phyloP scores from a whole-genome alignment of 2,888 invertebrate species.

The Reticulitermes lucifugus region DNA sequence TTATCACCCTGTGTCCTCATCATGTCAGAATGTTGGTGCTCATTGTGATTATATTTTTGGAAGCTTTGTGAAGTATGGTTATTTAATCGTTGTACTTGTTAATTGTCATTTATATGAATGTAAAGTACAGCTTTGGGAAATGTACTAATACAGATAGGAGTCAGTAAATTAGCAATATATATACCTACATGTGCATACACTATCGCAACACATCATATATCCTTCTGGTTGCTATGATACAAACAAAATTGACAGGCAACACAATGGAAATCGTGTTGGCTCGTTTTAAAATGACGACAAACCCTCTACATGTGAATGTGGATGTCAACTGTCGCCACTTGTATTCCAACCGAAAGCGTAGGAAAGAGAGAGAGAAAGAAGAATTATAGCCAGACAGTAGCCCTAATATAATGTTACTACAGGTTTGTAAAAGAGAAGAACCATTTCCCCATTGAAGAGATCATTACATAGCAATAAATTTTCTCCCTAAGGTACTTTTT shows the following conservation, averaged over 20 bases:
- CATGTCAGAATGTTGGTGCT: too few species aligned
- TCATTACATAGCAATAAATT: conserved; percentile 51
- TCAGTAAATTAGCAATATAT: not conserved
- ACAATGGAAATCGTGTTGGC: conserved; percentile 13
- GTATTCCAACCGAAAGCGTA: not conserved
- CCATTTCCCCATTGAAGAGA: conserved; percentile 45
- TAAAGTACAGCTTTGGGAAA: not conserved
- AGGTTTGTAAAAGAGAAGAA: conserved; percentile 34
- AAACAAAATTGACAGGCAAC: not conserved
- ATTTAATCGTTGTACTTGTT: not conserved
- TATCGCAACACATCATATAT: conserved; percentile 16
- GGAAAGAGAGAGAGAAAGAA: conserved; percentile 32
- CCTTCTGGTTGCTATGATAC: not conserved
- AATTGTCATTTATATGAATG: not conserved
- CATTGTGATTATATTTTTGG: not conserved
- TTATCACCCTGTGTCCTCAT: too few species aligned
- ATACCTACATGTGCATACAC: not conserved
- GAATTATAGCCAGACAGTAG: conserved; percentile 38
- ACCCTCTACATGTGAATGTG: not conserved
- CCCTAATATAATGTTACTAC: conserved; percentile 26
- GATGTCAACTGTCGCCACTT: conserved; percentile 31
- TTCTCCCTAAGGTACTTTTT: conserved; percentile 43
- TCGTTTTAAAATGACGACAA: conserved; percentile 20
- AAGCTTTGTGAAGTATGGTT: not conserved
- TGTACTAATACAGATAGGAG: not conserved